Evolutionary conservation across 1,140 invertebrate genomes (phyloP).

Genomic region (Brachystomella parvula): DNA sequence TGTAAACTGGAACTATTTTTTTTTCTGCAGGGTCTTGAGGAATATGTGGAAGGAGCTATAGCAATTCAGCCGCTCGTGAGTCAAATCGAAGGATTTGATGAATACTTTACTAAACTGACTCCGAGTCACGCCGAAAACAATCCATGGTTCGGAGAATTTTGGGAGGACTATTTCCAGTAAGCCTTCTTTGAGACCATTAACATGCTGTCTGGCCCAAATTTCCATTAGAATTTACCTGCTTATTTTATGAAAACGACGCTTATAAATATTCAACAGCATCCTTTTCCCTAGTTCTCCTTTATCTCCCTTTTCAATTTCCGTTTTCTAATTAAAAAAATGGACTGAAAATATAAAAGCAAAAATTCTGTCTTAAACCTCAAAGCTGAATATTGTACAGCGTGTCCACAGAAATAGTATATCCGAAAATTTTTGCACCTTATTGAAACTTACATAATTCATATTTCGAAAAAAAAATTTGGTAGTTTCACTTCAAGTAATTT

Average conservation of each 20-base stretch:
- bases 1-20: conserved; percentile 3
- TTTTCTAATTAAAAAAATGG: too few species aligned
- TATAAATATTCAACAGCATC: not conserved
- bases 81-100: conserved; percentile 47
- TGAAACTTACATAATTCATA: too few species aligned
- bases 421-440: too few species aligned
- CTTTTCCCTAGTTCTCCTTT: not conserved
- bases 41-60: conserved; percentile 49
- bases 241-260: not conserved
- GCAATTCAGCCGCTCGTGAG: conserved; percentile 49
- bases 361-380: too few species aligned
- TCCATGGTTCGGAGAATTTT: conserved; percentile 59
- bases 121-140: conserved; percentile 42
- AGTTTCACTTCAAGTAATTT: too few species aligned
- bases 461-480: too few species aligned
- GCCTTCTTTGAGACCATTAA: conserved; percentile 25
- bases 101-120: conserved; percentile 47
- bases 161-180: conserved; percentile 53
- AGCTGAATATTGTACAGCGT: too few species aligned
- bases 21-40: conserved; percentile 37
- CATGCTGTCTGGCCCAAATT: too few species aligned
- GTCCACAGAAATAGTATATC: too few species aligned
- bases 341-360: too few species aligned
- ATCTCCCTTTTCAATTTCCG: too few species aligned
- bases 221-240: not conserved